A percentile compares a stretch with the other conserved stretches of the same genome.
These are phyloP conservation scores for Drosophila trichaetosa DNA, from an alignment of 2,888 invertebrate species.

Conservation along the genomic window DNA sequence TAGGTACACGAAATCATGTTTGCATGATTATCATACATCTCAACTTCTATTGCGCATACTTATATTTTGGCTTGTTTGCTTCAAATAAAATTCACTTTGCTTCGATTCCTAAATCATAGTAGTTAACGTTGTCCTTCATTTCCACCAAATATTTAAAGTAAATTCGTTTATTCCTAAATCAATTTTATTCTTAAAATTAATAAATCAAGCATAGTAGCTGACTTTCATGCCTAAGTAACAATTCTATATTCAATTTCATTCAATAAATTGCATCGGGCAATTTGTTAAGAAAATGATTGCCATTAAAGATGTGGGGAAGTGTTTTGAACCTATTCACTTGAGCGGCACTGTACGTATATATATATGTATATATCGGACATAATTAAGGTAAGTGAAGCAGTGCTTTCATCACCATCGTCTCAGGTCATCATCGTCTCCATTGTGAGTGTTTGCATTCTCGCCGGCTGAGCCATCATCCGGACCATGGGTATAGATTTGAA, in stretches of 20 bases:
- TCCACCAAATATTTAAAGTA: background rate
- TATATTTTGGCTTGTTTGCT: background rate
- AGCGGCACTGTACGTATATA: background rate
- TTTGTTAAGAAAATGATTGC: background rate
- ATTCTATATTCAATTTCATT: too few relatives aligned
- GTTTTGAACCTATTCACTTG: background rate
- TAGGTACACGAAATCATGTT: background rate
- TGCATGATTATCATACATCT: background rate
- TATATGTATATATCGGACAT: slow-evolving; percentile 5
- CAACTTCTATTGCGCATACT: background rate
- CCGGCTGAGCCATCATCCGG: background rate
- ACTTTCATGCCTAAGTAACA: too few relatives aligned
- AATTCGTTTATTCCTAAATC: background rate
- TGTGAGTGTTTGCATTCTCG: background rate
- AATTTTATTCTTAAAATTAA: too few relatives aligned
- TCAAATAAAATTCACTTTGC: background rate
- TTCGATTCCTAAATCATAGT: background rate
- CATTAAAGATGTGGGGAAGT: background rate
- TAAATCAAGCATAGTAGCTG: too few relatives aligned
- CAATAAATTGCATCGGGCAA: background rate
- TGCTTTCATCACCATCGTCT: slow-evolving; percentile 1
- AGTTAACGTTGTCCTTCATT: background rate
- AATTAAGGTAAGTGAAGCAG: slow-evolving; percentile 28
- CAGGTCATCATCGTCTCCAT: slow-evolving; percentile 1
- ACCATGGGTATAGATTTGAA: slow-evolving; percentile 53